Evolutionary conservation across 2,888 invertebrate genomes (phyloP).

Genomic region (Leptarthrus brevirostris): DNA sequence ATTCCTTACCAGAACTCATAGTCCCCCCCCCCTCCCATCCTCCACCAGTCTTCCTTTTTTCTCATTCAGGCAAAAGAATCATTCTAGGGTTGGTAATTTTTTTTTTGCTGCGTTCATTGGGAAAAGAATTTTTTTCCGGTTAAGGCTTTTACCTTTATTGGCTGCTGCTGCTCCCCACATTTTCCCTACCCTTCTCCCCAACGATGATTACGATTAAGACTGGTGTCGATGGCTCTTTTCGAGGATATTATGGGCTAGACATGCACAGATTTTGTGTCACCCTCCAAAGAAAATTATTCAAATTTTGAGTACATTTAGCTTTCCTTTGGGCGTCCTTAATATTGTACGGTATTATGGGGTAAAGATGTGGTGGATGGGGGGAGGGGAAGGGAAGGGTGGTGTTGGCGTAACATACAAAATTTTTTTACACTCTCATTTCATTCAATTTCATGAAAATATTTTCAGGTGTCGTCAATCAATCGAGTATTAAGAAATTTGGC

Average conservation of each 20-base stretch:
- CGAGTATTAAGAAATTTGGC: constrained; percentile 95
- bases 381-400: too few relatives aligned
- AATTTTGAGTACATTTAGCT: constrained; percentile 19
- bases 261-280: constrained; percentile 53
- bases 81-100: constrained; percentile 16
- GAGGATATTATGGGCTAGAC: constrained; percentile 58
- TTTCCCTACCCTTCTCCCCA: too few relatives aligned
- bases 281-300: constrained; percentile 25
- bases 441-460: background rate
- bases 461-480: constrained; percentile 96
- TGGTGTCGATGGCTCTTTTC: constrained; percentile 7
- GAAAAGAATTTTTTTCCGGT: constrained; percentile 31
- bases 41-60: too few relatives aligned
- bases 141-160: constrained; percentile 41
- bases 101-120: constrained; percentile 41
- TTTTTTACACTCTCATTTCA: background rate
- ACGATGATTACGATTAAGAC: background rate
- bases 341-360: background rate
- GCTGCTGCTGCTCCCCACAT: too few relatives aligned
- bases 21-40: too few relatives aligned
- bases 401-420: too few relatives aligned
- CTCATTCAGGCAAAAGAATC: too few relatives aligned
- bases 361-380: constrained; percentile 82
- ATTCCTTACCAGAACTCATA: background rate
- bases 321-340: background rate